Evolutionary conservation across 2,797 vertebrate genomes (phyloP), one percentile per base, ranked within the genome.

Genomic region (Toxotes lorentzi): DNA sequence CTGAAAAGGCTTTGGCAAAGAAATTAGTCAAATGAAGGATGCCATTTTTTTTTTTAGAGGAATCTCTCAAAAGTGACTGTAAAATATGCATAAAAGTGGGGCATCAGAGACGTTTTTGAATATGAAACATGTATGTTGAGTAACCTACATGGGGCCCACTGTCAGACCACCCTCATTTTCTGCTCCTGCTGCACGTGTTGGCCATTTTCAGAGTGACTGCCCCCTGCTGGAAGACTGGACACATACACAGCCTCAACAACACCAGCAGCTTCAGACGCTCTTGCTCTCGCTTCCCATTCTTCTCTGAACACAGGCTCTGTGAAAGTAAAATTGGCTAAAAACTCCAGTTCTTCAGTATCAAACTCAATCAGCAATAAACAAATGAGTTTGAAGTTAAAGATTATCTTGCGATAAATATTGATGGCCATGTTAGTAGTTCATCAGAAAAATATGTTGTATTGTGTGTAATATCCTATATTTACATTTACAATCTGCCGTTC

Each of bases 111-210:
- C 17, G n/a, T 23, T 66, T 11, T 11, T 53, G 23, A 83, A 78
- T 68, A 82, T 51, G 21, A 23, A 84, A 85, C 76, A 81, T 82
- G 83, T 35, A 76, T 80, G 73, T 82, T 79, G 76, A 88, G 67
- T 67, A 74, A 82, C 73, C 75, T 86, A 82, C 70, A 66, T 77
- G 86, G 77, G 83, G 75, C 78, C 85, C 76, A 80, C 61, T 77
- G 68, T 83, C 73, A 89, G 89, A 88, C 88, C 88, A 81, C 83
- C 87, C 87, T 88, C 68, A 70, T 71, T 68, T 45, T 64, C 35
- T 79, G 54, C 34, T 79, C 24, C 71, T 70, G 73, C 54, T 70
- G 57, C 79, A 87, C 67, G 76, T 85, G 82, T 65, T 77, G 19
- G 19, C 10, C 12, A 17, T 60, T 70, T 65, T 21, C 21, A 77